Evolutionary conservation across 2,113 vertebrate species (phyloP).

Genomic region (Vimba vimba): DNA sequence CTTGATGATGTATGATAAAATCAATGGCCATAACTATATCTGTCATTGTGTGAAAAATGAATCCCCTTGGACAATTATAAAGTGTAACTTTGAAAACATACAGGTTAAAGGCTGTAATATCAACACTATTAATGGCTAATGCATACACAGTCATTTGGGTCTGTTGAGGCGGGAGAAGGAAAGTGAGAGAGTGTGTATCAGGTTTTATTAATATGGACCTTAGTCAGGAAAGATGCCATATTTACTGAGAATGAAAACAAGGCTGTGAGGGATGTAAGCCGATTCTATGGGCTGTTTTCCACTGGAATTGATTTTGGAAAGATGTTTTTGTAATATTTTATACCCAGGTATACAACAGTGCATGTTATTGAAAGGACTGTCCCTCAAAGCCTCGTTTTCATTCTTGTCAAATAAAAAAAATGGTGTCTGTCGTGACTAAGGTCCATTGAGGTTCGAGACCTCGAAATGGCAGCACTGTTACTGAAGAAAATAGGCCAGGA

Average conservation of each 20-base stretch:
- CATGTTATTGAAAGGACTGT: not conserved
- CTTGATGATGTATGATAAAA: slow-evolving; percentile 15
- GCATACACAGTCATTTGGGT: not conserved
- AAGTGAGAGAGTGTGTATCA: slow-evolving; percentile 12
- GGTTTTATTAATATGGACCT: slow-evolving; percentile 25
- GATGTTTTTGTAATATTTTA: not conserved
- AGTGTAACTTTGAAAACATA: not conserved
- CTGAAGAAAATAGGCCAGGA: slow-evolving; percentile 43
- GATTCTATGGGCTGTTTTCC: not conserved
- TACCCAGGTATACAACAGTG: not conserved
- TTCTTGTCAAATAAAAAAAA: slow-evolving; percentile 1
- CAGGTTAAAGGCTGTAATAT: not conserved
- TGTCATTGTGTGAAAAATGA: not conserved
- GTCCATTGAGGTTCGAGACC: slow-evolving; percentile 6
- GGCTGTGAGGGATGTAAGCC: not conserved
- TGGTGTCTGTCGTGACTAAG: not conserved
- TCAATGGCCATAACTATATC: not conserved
- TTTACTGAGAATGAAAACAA: not conserved
- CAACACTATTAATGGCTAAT: slow-evolving; percentile 13
- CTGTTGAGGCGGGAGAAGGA: not conserved
- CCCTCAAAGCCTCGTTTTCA: not conserved
- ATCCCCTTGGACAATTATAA: not conserved
- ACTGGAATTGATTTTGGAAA: not conserved
- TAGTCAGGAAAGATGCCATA: slow-evolving; percentile 9
- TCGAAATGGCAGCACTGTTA: not conserved